Evolutionary conservation across 2,113 vertebrate genomes (phyloP), one percentile per base, ranked within the genome.

Genomic region (Phainopepla nitens): DNA sequence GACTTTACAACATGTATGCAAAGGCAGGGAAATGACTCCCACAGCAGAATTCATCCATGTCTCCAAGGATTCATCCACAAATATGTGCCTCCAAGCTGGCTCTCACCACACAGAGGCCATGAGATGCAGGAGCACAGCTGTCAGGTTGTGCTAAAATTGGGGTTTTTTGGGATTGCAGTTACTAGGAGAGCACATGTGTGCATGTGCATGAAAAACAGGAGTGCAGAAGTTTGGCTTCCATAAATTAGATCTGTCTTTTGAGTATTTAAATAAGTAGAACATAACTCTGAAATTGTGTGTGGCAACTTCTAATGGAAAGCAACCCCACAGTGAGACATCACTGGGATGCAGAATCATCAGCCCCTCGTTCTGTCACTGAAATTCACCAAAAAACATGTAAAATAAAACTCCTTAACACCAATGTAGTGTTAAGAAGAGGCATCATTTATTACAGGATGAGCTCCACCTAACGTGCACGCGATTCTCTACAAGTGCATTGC

Each of bases 381-480:
- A 66, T 58, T 58, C 71, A 58, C 51, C 0, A 0, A 50, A 76
- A 76, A 11, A 4, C 0, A 0, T 50, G 25, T 36, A 50, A 86
- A 65, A 85, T 41, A 57, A 75, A 57, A 65, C 24, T 49, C 50
- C 29, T 57, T 65, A 56, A 29, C 29, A 75, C 20, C 35, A 57
- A 20, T 29, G 24, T 16, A 20, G 15, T 13, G 19, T 41, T 47
- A 49, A 65, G 58, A 56, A 65, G 24, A 66, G 9, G 35, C 31
- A 42, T 50, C 2, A 50, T 76, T 86, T 86, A 76, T 25, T 76
- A 66, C 44, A 76, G 51, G 11, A 29, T 35, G 42, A 86, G 25
- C 31, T 86, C 25, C 36, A 86, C 25, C 44, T 35, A 21, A 49
- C 0, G 4, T 49, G 35, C 25, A n/a, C 70, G 57, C 0, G 0